phyloP scores from a whole-genome alignment of 2,888 invertebrate species.

The Epirrhoe alternata region DNA sequence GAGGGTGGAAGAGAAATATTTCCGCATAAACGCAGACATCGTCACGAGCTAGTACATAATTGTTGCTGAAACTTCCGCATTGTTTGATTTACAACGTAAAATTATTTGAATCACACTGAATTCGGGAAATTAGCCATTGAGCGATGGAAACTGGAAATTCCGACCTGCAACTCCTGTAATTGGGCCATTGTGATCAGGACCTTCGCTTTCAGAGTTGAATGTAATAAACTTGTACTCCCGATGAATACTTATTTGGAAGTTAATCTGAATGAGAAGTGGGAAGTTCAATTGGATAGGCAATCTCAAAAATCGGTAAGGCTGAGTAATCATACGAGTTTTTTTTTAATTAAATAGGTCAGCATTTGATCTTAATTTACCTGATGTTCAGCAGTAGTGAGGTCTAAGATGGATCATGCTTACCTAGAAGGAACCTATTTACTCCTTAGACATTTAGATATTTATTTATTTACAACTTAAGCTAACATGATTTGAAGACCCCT shows the following conservation, averaged over 20 bases:
- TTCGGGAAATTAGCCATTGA: constrained; percentile 44
- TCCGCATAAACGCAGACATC: too few relatives aligned
- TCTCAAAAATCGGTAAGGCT: constrained; percentile 3
- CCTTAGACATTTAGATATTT: too few relatives aligned
- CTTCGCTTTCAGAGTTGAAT: constrained; percentile 68
- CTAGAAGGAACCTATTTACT: too few relatives aligned
- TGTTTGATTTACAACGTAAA: constrained; percentile 5
- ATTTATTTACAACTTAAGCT: too few relatives aligned
- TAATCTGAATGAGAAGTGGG: constrained; percentile 58
- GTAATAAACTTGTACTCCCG: constrained; percentile 77
- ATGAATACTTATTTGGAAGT: constrained; percentile 74
- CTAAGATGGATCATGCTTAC: too few relatives aligned
- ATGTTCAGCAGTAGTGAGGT: too few relatives aligned
- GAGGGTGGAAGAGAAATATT: too few relatives aligned
- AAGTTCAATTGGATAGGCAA: constrained; percentile 26
- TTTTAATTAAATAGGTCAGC: too few relatives aligned
- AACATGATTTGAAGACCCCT: too few relatives aligned
- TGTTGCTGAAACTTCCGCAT: constrained; percentile 28
- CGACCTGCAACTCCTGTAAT: constrained; percentile 65
- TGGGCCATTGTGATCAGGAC: constrained; percentile 70
- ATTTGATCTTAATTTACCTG: too few relatives aligned
- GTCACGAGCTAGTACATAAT: too few relatives aligned
- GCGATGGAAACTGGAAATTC: constrained; percentile 61
- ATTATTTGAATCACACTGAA: background rate
- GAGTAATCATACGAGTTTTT: background rate